These are phyloP conservation scores for Chionodraco myersi DNA, from an alignment of 2,113 vertebrate genomes.

Conservation along the genomic window DNA sequence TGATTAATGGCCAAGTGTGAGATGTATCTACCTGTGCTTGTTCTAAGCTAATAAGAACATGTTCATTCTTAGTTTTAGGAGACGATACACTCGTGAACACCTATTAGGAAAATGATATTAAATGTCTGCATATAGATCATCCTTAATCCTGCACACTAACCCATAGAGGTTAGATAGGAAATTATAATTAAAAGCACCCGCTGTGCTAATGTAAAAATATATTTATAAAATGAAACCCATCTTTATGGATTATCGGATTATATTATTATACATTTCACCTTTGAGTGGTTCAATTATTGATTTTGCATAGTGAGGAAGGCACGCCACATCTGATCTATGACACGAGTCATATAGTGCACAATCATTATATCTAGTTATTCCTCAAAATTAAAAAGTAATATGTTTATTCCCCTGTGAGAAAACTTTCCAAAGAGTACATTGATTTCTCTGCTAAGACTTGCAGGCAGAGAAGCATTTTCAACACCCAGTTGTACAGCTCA, in stretches of 20 bases:
- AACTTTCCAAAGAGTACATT: slow-evolving; percentile 8
- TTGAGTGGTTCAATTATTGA: neutral
- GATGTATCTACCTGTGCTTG: no score
- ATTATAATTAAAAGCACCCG: neutral
- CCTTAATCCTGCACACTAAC: no score
- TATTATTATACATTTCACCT: neutral
- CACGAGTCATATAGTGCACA: neutral
- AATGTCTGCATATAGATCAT: no score
- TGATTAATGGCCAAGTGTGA: no score
- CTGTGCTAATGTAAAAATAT: no score
- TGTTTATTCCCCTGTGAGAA: neutral
- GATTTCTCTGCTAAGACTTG: slow-evolving; percentile 10
- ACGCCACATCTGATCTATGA: neutral
- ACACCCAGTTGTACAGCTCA: slow-evolving; percentile 6
- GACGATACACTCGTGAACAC: no score
- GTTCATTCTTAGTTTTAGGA: no score
- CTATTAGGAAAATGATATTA: no score
- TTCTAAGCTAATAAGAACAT: no score
- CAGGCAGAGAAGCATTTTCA: slow-evolving; percentile 3
- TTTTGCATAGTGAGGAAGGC: neutral
- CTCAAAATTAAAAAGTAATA: neutral
- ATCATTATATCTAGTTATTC: neutral
- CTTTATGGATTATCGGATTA: neutral
- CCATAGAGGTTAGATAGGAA: no score
- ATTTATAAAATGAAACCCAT: neutral